phyloP scores from a whole-genome alignment of 1,140 invertebrate species.

The Metaphire vulgaris region DNA sequence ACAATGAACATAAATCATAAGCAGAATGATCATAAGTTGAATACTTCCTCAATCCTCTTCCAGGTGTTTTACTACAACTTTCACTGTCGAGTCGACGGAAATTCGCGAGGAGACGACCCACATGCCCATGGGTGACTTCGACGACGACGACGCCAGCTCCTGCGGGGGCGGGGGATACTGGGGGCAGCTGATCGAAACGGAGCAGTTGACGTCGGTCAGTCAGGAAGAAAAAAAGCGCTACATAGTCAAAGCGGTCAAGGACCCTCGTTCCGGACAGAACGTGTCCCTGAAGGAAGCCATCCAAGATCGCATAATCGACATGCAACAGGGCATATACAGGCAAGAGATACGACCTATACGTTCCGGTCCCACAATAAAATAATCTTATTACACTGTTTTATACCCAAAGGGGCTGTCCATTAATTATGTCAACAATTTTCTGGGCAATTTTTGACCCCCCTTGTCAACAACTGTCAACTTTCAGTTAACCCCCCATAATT shows the following conservation, averaged over 20 bases:
- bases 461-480: no score
- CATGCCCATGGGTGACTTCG: neutral
- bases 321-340: conserved; percentile 9
- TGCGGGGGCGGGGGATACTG: neutral
- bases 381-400: no score
- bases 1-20: no score
- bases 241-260: conserved; percentile 13
- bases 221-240: conserved; percentile 17
- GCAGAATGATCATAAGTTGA: no score
- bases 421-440: no score
- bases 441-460: no score
- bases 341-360: no score
- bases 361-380: no score
- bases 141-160: neutral
- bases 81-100: neutral
- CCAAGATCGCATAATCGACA: conserved; percentile 17
- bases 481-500: no score
- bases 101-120: neutral
- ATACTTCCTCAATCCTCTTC: no score
- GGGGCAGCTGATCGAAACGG: neutral
- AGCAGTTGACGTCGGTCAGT: conserved; percentile 7
- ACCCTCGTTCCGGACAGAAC: conserved; percentile 7
- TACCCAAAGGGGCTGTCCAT: no score
- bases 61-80: neutral
- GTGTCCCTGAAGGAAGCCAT: conserved; percentile 23